These are phyloP conservation scores for Hylomyscus alleni DNA, from an alignment of 2,797 vertebrate genomes.

Conservation along the genomic window DNA sequence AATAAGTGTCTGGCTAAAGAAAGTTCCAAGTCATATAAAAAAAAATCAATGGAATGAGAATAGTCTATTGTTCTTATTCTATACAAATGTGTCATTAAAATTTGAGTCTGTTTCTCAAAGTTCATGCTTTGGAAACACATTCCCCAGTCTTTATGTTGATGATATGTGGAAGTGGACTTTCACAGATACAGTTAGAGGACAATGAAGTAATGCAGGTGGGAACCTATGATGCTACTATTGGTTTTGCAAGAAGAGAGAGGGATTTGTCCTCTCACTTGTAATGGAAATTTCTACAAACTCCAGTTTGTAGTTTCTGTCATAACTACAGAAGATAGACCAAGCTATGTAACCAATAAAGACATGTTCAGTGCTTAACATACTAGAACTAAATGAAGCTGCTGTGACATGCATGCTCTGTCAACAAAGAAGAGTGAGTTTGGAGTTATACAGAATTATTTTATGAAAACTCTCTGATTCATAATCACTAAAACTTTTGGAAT, in stretches of 20 bases:
- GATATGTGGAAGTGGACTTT: neutral
- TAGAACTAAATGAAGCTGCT: conserved; percentile 25
- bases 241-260: neutral
- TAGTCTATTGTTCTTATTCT: neutral
- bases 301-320: neutral
- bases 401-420: neutral
- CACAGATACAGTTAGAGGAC: neutral
- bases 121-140: neutral
- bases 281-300: neutral
- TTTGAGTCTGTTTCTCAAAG: neutral
- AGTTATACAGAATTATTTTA: conserved; percentile 20
- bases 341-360: neutral
- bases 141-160: neutral
- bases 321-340: neutral
- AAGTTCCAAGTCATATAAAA: neutral
- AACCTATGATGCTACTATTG: neutral
- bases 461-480: neutral
- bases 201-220: neutral
- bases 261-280: neutral
- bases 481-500: neutral
- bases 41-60: neutral
- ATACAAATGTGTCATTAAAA: conserved; percentile 30
- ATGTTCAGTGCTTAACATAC: neutral
- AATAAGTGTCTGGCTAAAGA: neutral
- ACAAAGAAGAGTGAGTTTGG: neutral